Evolutionary conservation across 2,888 invertebrate genomes (phyloP).

Genomic region (Dryocosmus kuriphilus): DNA sequence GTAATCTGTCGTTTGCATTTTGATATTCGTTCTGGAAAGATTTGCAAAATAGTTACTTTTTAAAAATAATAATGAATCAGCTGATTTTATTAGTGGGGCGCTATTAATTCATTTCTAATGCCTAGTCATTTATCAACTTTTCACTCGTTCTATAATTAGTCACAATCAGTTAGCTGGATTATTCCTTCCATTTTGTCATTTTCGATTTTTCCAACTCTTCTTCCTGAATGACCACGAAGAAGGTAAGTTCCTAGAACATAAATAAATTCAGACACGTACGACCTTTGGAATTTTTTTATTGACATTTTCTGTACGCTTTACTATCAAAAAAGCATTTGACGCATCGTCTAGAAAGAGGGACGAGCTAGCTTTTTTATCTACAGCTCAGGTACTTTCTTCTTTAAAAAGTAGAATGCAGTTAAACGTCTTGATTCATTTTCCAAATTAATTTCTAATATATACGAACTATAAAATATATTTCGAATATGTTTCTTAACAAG

Average conservation of each 20-base stretch:
- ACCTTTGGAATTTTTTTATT: background rate
- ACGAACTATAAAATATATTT: background rate
- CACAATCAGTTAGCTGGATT: background rate
- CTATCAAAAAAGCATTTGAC: background rate
- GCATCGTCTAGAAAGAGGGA: background rate
- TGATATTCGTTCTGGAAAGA: background rate
- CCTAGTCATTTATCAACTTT: background rate
- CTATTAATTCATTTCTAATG: background rate
- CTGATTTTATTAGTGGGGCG: background rate
- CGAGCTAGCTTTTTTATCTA: background rate
- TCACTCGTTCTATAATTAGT: background rate
- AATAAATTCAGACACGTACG: background rate
- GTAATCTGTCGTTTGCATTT: too few species aligned
- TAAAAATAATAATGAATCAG: background rate
- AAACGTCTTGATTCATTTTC: background rate
- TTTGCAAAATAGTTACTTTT: background rate
- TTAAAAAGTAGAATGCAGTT: background rate
- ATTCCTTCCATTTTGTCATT: background rate
- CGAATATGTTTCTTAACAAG: background rate
- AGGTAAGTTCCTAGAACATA: slow-evolving; percentile 1
- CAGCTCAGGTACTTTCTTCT: slow-evolving; percentile 7
- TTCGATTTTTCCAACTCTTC: background rate
- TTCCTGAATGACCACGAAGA: background rate
- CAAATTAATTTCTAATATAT: background rate
- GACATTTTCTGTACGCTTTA: background rate